A percentile compares a stretch with the other conserved stretches of the same genome.
These are phyloP conservation scores for Catharus ustulatus DNA, from an alignment of 2,797 vertebrate species.

Conservation along the genomic window DNA sequence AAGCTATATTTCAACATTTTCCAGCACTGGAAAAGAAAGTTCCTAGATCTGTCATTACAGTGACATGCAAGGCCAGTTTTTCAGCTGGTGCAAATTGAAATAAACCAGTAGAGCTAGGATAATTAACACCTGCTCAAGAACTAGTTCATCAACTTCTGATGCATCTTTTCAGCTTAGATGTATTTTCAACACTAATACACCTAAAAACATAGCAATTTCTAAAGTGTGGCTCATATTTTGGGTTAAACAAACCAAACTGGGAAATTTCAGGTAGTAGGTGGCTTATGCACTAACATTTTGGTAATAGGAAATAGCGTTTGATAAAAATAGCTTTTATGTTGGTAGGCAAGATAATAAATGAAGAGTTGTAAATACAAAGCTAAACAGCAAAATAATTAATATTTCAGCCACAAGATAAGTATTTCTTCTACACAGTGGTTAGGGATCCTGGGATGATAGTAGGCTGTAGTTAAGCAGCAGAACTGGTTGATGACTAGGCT, in stretches of 20 bases:
- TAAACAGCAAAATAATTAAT: conserved; percentile 46
- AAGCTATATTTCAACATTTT: neutral
- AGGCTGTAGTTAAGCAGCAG: conserved; percentile 68
- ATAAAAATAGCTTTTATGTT: neutral
- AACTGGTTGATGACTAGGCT: conserved; percentile 18
- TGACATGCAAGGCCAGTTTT: neutral
- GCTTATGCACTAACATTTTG: neutral
- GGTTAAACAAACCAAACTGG: neutral
- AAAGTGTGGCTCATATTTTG: neutral
- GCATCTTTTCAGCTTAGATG: neutral
- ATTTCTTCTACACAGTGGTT: conserved; percentile 60
- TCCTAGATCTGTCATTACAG: neutral
- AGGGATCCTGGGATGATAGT: conserved; percentile 68
- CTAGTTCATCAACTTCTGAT: neutral
- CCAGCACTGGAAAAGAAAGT: neutral
- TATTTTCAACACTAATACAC: neutral
- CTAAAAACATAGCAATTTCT: neutral
- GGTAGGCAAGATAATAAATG: neutral
- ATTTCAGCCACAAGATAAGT: conserved; percentile 38
- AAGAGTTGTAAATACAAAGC: conserved; percentile 54
- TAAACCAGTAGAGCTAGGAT: conserved; percentile 13
- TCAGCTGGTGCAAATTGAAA: conserved; percentile 39
- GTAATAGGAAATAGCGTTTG: neutral
- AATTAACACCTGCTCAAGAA: conserved; percentile 48
- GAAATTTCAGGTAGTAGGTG: neutral